Percentiles rank a stretch among this genome's conserved stretches.
phyloP scores from a whole-genome alignment of 2,797 vertebrate genomes.

The Squalus acanthias region DNA sequence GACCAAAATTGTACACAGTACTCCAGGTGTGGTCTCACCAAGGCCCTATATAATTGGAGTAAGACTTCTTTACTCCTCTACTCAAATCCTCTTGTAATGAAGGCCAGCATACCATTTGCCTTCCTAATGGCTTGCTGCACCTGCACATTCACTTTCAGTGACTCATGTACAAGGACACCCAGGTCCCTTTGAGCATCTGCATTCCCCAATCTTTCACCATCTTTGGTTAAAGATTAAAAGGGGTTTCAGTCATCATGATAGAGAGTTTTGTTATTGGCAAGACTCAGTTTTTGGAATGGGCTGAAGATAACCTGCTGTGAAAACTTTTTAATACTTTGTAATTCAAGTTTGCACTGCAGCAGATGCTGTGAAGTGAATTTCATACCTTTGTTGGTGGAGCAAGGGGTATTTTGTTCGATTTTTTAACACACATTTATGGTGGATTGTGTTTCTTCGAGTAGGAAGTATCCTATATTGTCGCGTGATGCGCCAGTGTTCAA shows the following conservation, averaged over 20 bases:
- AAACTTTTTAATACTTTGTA: not conserved
- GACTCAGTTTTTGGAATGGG: not conserved
- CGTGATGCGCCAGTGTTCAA: not conserved
- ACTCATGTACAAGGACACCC: too few relatives aligned
- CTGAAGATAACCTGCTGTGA: not conserved
- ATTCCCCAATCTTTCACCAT: not conserved
- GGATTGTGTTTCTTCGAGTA: not conserved
- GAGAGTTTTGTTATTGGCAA: not conserved
- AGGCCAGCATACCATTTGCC: too few relatives aligned
- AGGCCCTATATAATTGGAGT: too few relatives aligned
- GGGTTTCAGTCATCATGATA: not conserved
- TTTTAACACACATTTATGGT: not conserved
- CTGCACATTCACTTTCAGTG: too few relatives aligned
- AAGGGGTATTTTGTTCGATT: not conserved
- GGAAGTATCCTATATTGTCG: not conserved
- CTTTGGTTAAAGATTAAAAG: not conserved
- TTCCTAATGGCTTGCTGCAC: too few relatives aligned
- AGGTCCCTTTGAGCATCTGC: too few relatives aligned
- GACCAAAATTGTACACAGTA: too few relatives aligned
- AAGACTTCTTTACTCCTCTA: too few relatives aligned
- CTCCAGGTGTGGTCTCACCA: too few relatives aligned
- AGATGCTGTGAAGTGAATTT: not conserved
- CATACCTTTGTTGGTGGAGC: not conserved
- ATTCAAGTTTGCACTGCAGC: not conserved
- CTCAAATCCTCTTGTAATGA: too few relatives aligned